Conservation (phyloP, 37 sponge, comb jelly and placozoan species). For the Eunapius fragilis region DNA sequence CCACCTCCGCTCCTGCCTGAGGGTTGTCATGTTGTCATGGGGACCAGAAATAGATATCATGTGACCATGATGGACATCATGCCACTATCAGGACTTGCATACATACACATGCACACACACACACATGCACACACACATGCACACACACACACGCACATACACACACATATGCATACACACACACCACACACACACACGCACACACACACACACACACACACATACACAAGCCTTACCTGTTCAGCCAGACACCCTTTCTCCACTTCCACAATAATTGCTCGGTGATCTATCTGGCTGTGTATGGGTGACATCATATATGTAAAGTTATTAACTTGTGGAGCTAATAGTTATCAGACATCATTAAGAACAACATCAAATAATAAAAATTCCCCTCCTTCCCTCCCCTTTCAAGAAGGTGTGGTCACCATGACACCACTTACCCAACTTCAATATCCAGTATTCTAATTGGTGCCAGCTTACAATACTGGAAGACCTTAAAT, state of each 20-base stretch:
- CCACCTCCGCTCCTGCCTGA: conserved; percentile 51
- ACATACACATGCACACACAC: no score
- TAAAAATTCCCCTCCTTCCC: background rate
- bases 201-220: conserved; percentile 1
- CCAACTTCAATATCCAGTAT: conserved; percentile 55
- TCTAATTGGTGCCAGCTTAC: conserved; percentile 43
- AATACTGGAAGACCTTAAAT: conserved; percentile 12
- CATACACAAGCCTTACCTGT: conserved; percentile 11
- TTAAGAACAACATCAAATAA: no score
- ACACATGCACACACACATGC: no score
- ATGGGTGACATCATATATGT: background rate
- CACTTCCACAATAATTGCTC: conserved; percentile 48
- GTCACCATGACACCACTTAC: conserved; percentile 18
- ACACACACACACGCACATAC: no score
- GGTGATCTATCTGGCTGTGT: conserved; percentile 39
- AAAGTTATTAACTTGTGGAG: background rate
- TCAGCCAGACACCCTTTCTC: conserved; percentile 50
- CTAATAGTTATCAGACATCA: no score
- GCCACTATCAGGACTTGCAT: no score
- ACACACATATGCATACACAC: no score
- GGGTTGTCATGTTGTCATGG: background rate
- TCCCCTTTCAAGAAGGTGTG: background rate
- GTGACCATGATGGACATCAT: background rate
- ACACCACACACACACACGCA: background rate
- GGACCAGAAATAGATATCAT: background rate